Base-by-base conservation (phyloP, 53 echinoderm and acorn worm genomes). In the Temnopleurus reevesii region DNA sequence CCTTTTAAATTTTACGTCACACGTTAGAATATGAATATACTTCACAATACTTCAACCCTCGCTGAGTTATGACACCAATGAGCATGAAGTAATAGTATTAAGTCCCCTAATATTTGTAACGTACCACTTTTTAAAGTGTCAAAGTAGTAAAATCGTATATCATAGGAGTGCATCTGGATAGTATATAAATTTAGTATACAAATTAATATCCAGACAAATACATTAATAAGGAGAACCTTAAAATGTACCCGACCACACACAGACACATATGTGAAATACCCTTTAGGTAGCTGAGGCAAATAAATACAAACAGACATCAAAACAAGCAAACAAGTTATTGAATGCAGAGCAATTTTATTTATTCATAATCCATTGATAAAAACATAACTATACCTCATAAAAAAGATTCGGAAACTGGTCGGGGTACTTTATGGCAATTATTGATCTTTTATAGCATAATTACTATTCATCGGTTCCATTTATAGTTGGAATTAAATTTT, bases 371-470 rank as follows among this genome's bases (percentile, higher is more conserved):
- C 41, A n/a, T 36, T 71, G 41, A 71, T n/a, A 2, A 9, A 41
- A 71, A 9, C 9, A n/a, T 31, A 38, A n/a, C 21, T 21, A 71
- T 38, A n/a, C 71, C 71, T 71, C 44, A 41, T 71, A 41, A 71
- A 71, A n/a, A n/a, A 71, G 71, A 2, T n/a, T 38, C 71, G 71
- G 43, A 71, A 71, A 71, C 8, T 71, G 38, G 41, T 71, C 41
- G 41, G 21, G 1, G 7, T 21, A 71, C 21, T 71, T 71, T 71
- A 71, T 71, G 41, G 71, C 71, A n/a, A 21, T 71, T 36, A 21
- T 1, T 41, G 23, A 41, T 71, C 2, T 59, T 71, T 71, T 71
- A 71, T 71, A 71, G 71, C 71, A 71, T 71, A 71, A 71, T 71
- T 71, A 41, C 71, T 13, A 41, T 71, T 71, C 41, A 34, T 41